Evolutionary conservation across 2,888 invertebrate species (phyloP), one percentile per base, ranked within the genome.

Genomic region (Mythimna loreyi): DNA sequence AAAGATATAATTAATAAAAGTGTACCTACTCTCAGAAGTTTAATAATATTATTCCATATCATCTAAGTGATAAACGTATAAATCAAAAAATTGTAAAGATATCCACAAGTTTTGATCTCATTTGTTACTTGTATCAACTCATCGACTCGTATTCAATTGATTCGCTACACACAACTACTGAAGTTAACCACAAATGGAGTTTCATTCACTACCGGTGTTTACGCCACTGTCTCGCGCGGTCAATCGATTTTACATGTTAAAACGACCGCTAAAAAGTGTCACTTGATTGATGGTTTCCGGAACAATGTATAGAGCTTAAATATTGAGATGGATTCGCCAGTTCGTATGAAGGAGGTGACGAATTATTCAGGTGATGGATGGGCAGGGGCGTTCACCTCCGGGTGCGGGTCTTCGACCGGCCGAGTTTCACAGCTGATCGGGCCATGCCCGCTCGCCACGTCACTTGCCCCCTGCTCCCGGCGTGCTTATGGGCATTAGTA

Each of bases 401-500:
- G 71, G 63, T 70, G 79, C 81, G 87, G 93, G 94, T 93, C 94
- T 92, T 81, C 89, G 95, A 94, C 95, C 95, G 93, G 87, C 94
- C 94, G 92, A 94, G 92, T 92, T 93, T 88, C 87, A 85, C 94
- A 95, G 94, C 94, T 95, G 95, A 94, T 94, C 93, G 90, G 55
- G 67, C 75, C 71, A 69, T 61, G 72, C 70, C 71, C 65, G 73
- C 64, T 57, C 57, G 74, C 75, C 56, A 78, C 87, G 85, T 87
- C 86, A 83, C 86, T 78, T 80, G 80, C 82, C 83, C 80, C 85
- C 67, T 80, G 74, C 83, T 86, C 77, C 84, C 58, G 81, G 76
- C 81, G 77, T 75, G 64, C 61, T 63, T 80, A 72, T 74, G 86
- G 89, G 87, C 71, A 89, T 88, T 90, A 87, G 91, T 86, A 89